These are phyloP conservation scores for Chamaedrilus cognettii DNA, from an alignment of 2,888 invertebrate genomes.

Conservation along the genomic window DNA sequence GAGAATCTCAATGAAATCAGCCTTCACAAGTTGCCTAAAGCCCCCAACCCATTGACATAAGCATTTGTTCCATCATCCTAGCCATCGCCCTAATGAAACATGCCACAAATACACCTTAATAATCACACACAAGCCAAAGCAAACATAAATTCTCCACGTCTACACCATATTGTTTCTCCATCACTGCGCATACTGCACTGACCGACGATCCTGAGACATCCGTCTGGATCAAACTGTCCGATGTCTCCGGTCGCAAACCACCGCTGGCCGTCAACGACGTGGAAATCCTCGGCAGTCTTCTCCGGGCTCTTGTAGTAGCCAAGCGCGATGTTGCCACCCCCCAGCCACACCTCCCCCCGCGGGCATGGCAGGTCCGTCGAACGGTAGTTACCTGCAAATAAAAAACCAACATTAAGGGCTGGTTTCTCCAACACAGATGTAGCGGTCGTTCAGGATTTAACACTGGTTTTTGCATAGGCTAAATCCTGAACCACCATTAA, in stretches of 20 bases:
- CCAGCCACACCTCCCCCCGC: conserved; percentile 81
- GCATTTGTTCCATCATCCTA: too few species aligned
- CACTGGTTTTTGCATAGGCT: too few species aligned
- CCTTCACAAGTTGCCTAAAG: too few species aligned
- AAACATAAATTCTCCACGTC: neutral
- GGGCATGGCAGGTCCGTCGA: conserved; percentile 84
- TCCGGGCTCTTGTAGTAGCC: conserved; percentile 92
- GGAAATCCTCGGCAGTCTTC: conserved; percentile 84
- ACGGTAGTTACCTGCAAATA: conserved; percentile 71
- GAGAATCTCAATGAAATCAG: too few species aligned
- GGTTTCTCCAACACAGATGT: too few species aligned
- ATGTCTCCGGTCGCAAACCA: conserved; percentile 99
- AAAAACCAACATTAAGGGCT: too few species aligned
- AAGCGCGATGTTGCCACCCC: conserved; percentile 87
- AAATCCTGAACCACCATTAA: too few species aligned
- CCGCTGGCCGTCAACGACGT: conserved; percentile 59
- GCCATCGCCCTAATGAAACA: too few species aligned
- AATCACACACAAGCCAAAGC: neutral
- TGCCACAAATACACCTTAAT: neutral
- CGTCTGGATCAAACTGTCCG: conserved; percentile 90
- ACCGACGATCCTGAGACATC: conserved; percentile 96
- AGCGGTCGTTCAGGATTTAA: too few species aligned
- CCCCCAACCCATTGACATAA: too few species aligned
- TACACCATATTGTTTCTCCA: neutral
- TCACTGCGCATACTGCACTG: neutral